Percentiles rank a stretch among this genome's conserved stretches.
These are phyloP conservation scores for Drosophila serrata DNA, from an alignment of 1,140 invertebrate genomes.

Conservation along the genomic window DNA sequence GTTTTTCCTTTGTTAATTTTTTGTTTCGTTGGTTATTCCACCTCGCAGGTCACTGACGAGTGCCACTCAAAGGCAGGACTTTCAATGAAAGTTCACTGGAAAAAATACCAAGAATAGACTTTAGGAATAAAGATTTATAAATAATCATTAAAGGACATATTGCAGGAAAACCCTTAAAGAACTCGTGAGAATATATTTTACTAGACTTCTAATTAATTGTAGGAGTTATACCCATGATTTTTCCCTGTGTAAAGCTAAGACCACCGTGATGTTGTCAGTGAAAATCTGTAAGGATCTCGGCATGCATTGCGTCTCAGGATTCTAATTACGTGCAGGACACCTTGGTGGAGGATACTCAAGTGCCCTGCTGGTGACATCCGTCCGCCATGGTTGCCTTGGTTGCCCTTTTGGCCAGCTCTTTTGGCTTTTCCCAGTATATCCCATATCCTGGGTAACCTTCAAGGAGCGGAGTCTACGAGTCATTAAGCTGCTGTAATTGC, in stretches of 20 bases:
- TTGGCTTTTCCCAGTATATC: background rate
- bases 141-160: too few relatives aligned
- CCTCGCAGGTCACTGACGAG: constrained; percentile 75
- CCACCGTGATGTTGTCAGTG: constrained; percentile 81
- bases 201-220: background rate
- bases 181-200: accelerated
- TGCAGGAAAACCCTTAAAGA: background rate
- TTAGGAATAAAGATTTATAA: background rate
- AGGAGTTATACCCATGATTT: background rate
- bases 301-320: constrained; percentile 71
- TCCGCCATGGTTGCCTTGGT: constrained; percentile 66
- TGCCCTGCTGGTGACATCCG: constrained; percentile 75
- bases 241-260: constrained; percentile 16
- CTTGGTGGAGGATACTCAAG: constrained; percentile 62
- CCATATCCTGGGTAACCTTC: constrained; percentile 51
- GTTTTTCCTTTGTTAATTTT: constrained; percentile 36
- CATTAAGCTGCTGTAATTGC: constrained; percentile 80
- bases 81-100: background rate
- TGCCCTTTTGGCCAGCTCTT: constrained; percentile 25
- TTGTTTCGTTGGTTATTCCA: constrained; percentile 26
- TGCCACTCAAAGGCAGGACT: constrained; percentile 60
- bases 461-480: constrained; percentile 52
- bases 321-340: constrained; percentile 74
- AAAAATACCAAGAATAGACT: background rate
- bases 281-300: constrained; percentile 65